Conservation (phyloP, 2,888 invertebrate species). For the Pristionchus entomophagus region DNA sequence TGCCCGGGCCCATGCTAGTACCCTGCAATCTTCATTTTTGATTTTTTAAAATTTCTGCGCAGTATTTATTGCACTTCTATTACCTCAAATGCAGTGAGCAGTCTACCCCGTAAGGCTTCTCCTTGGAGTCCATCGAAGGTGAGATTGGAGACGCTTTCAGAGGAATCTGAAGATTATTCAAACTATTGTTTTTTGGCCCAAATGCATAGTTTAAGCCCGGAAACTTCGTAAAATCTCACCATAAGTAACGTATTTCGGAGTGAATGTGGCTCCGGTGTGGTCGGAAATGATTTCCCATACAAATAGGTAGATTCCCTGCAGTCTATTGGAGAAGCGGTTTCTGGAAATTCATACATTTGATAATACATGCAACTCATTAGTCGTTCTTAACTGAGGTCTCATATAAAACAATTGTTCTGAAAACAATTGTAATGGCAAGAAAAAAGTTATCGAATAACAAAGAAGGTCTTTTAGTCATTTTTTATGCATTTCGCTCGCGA, state of each 20-base stretch:
- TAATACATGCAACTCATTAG: too few relatives aligned
- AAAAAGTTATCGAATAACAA: too few relatives aligned
- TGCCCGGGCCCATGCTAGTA: background rate
- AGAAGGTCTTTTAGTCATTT: too few relatives aligned
- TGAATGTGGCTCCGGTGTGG: background rate
- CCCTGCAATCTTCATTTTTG: background rate
- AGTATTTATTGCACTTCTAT: too few relatives aligned
- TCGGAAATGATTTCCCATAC: background rate
- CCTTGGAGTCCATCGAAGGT: constrained; percentile 31
- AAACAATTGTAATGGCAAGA: too few relatives aligned
- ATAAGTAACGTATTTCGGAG: background rate
- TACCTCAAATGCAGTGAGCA: constrained; percentile 27
- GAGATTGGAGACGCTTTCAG: background rate
- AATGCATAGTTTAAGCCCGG: too few relatives aligned
- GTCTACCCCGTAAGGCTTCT: background rate
- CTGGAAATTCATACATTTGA: too few relatives aligned
- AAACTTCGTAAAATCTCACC: background rate
- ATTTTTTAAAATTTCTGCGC: too few relatives aligned
- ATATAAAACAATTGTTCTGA: too few relatives aligned
- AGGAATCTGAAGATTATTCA: constrained; percentile 23
- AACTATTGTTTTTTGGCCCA: too few relatives aligned
- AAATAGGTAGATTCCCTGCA: constrained; percentile 17
- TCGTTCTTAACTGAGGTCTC: too few relatives aligned
- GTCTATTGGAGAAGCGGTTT: constrained; percentile 7
- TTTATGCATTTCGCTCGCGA: too few relatives aligned